Conservation (phyloP, 2,888 invertebrate species). For the Pteria penguin region DNA sequence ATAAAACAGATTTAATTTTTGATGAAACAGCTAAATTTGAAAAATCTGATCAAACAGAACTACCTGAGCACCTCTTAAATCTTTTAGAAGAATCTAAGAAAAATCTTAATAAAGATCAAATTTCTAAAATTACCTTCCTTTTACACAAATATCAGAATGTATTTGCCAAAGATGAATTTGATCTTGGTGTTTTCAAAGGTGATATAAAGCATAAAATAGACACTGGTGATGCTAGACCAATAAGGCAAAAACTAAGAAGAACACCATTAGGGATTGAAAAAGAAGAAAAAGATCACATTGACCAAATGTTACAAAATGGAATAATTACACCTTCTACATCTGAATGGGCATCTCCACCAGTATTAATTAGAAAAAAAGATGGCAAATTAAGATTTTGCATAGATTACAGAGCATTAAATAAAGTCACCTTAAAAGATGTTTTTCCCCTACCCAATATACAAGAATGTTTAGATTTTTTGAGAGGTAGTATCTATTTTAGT, state of each 20-base stretch:
- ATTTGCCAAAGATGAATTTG: conserved; percentile 31
- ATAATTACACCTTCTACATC: conserved; percentile 40
- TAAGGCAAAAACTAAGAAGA: conserved; percentile 37
- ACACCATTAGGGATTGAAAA: conserved; percentile 43
- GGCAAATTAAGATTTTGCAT: conserved; percentile 43
- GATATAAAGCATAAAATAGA: conserved; percentile 43
- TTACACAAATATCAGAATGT: conserved; percentile 23
- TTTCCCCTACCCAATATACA: conserved; percentile 45
- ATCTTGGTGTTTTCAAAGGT: conserved; percentile 39
- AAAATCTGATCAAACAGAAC: background rate
- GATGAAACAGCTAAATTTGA: background rate
- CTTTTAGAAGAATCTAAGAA: background rate
- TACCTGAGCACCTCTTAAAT: conserved; percentile 18
- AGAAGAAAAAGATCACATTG: conserved; percentile 44
- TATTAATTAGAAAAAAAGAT: conserved; percentile 45
- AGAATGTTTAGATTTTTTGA: conserved; percentile 42
- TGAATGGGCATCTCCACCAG: conserved; percentile 44
- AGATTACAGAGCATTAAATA: conserved; percentile 43
- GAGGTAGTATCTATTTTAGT: conserved; percentile 37
- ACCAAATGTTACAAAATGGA: conserved; percentile 34
- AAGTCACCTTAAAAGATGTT: conserved; percentile 39
- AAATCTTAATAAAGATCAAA: conserved; percentile 1
- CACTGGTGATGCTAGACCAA: conserved; percentile 38
- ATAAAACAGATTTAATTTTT: background rate
- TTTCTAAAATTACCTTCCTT: background rate